Conservation (phyloP, 2,113 vertebrate species). For the Ia io region DNA sequence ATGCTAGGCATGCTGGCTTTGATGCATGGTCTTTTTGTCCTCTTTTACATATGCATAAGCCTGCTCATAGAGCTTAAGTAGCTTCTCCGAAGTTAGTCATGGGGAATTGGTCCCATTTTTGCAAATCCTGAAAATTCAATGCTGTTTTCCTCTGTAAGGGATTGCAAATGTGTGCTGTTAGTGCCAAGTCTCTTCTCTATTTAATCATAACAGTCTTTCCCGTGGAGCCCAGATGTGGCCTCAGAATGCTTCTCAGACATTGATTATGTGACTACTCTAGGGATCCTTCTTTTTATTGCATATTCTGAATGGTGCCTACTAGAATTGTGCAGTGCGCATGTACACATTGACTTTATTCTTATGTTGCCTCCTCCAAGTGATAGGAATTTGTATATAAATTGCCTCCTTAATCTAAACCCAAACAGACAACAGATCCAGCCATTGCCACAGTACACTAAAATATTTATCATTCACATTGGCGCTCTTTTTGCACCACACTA, state of each 20-base stretch:
- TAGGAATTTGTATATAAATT: not conserved
- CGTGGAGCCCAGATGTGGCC: not conserved
- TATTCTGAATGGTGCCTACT: not conserved
- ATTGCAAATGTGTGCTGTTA: not conserved
- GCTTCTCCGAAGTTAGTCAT: not conserved
- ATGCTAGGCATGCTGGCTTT: not conserved
- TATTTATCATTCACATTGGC: not conserved
- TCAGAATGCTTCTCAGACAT: not conserved
- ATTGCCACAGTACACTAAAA: not conserved
- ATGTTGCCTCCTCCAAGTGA: not conserved
- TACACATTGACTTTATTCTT: not conserved
- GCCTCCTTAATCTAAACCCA: not conserved
- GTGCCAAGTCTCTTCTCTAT: not conserved
- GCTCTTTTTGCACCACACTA: not conserved
- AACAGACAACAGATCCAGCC: not conserved
- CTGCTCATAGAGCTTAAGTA: not conserved
- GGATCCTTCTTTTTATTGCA: not conserved
- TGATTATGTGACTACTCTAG: not conserved
- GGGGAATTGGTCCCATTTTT: not conserved
- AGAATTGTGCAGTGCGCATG: not conserved
- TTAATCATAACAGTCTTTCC: not conserved
- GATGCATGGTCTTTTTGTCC: not conserved
- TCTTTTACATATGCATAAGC: not conserved
- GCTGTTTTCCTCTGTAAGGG: not conserved
- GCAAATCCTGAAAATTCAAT: not conserved